Conservation (phyloP, 2,888 invertebrate species). For the Sisyra terminalis region DNA sequence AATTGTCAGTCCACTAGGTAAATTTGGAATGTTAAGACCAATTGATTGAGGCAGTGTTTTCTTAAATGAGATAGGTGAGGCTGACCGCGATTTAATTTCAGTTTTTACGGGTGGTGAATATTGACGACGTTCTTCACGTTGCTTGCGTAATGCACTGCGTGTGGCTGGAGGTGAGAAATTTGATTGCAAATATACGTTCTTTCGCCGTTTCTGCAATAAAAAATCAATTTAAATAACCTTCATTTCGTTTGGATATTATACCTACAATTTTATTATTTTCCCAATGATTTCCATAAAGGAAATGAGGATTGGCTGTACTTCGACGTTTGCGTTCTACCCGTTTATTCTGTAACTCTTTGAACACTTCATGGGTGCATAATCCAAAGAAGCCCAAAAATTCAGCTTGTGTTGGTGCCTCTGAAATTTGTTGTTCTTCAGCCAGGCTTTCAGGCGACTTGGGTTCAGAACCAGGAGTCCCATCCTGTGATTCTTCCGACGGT, state of each 20-base stretch:
- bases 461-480: constrained; percentile 15
- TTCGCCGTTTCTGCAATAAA: constrained; percentile 28
- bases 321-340: constrained; percentile 33
- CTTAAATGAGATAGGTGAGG: constrained; percentile 17
- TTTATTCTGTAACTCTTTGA: constrained; percentile 31
- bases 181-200: constrained; percentile 28
- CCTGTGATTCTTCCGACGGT: constrained; percentile 23
- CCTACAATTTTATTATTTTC: constrained; percentile 8
- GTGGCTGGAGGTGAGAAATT: constrained; percentile 31
- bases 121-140: constrained; percentile 18
- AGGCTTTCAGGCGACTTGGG: constrained; percentile 18
- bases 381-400: constrained; percentile 28
- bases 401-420: constrained; percentile 23
- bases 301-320: constrained; percentile 37
- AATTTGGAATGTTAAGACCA: constrained; percentile 28
- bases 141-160: constrained; percentile 25
- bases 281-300: constrained; percentile 28
- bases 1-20: constrained; percentile 34
- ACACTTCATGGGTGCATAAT: constrained; percentile 29
- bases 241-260: not conserved
- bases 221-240: constrained; percentile 3
- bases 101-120: constrained; percentile 15
- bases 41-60: constrained; percentile 17
- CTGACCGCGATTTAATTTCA: constrained; percentile 13
- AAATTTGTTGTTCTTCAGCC: constrained; percentile 18